Evolutionary conservation across 2,113 vertebrate genomes (phyloP).

Genomic region (Oenanthe oenanthe): DNA sequence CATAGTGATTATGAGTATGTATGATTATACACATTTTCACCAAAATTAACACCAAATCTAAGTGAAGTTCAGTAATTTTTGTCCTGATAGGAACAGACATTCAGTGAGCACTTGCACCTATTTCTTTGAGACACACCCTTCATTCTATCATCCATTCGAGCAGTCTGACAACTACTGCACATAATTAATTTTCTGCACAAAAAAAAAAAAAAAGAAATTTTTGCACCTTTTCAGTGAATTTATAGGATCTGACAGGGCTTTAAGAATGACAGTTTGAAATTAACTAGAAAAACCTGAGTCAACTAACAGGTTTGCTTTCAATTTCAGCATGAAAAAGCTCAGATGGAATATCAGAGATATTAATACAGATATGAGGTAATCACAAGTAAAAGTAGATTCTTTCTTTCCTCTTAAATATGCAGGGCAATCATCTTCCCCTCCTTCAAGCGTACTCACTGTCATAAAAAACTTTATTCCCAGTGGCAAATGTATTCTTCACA

Average conservation of each 20-base stretch:
- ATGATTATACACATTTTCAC: background rate
- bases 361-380: background rate
- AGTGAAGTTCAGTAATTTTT: background rate
- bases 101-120: background rate
- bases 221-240: background rate
- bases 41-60: background rate
- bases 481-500: background rate
- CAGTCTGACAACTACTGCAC: background rate
- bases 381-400: background rate
- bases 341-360: background rate
- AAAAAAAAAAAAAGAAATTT: background rate
- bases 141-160: background rate
- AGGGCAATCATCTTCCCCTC: background rate
- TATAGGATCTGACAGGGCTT: background rate
- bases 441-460: background rate
- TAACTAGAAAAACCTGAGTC: background rate
- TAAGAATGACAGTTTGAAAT: background rate
- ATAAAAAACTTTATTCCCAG: background rate
- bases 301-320: background rate
- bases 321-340: background rate
- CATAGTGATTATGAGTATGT: background rate
- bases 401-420: background rate
- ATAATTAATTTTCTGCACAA: background rate
- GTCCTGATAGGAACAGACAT: background rate
- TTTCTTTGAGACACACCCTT: background rate